Evolutionary conservation across 2,113 vertebrate species (phyloP).

Genomic region (Glareola pratincola): DNA sequence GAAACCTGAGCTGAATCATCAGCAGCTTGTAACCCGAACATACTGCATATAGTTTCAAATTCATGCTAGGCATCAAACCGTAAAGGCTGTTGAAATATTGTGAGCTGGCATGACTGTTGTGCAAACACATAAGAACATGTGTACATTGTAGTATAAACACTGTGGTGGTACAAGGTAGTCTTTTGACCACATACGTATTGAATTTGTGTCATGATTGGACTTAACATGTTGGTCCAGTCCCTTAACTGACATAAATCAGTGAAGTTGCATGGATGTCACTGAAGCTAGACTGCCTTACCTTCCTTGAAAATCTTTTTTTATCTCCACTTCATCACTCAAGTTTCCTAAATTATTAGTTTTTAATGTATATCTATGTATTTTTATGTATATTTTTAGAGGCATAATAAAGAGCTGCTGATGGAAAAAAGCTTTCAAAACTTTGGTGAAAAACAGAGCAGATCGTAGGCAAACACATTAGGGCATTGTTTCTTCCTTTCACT

Average conservation of each 20-base stretch:
- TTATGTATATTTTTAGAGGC: neutral
- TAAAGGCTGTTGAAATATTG: neutral
- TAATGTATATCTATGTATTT: neutral
- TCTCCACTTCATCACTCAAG: neutral
- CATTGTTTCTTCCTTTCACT: neutral
- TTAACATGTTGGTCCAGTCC: neutral
- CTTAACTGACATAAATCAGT: neutral
- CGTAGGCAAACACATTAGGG: neutral
- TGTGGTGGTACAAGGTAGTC: neutral
- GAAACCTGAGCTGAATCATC: slow-evolving; percentile 7
- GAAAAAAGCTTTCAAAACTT: neutral
- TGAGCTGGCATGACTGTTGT: neutral
- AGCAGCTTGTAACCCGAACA: neutral
- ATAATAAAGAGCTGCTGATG: neutral
- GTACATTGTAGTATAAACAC: neutral
- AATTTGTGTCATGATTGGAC: neutral
- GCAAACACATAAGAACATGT: neutral
- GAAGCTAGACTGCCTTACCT: neutral
- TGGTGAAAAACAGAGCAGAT: neutral
- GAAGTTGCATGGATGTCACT: neutral
- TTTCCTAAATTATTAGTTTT: neutral
- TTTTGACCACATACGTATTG: neutral
- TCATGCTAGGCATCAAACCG: neutral
- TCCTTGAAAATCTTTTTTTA: neutral
- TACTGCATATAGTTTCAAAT: neutral